Conservation (phyloP, 2,888 invertebrate genomes). For the Tetropium fuscum region DNA sequence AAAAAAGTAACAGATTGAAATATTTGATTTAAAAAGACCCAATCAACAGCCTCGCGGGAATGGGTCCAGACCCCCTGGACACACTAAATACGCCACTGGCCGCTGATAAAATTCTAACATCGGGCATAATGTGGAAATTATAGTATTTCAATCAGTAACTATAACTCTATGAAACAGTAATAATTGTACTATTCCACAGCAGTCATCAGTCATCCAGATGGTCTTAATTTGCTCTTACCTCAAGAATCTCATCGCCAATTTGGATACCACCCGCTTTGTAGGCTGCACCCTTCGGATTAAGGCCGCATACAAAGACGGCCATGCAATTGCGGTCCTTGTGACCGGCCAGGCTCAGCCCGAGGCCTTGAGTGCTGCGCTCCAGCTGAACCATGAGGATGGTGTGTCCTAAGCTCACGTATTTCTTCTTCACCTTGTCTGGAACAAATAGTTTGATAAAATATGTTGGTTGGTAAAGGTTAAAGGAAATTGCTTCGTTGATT, state of each 20-base stretch:
- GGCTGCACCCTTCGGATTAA: conserved; percentile 89
- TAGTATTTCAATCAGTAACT: no score
- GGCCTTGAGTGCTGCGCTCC: conserved; percentile 78
- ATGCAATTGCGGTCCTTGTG: conserved; percentile 94
- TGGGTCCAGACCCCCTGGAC: no score
- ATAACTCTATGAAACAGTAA: no score
- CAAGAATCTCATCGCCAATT: conserved; percentile 95
- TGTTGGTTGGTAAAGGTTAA: background rate
- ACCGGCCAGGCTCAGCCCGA: conserved; percentile 94
- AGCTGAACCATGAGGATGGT: conserved; percentile 80
- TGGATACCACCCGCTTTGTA: conserved; percentile 79
- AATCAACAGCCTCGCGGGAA: no score
- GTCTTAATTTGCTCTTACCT: conserved; percentile 71
- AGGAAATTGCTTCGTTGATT: no score
- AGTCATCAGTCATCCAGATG: no score
- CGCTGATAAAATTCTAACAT: no score
- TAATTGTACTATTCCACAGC: no score
- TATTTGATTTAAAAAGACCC: no score
- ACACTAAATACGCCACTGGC: no score
- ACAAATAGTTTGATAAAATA: conserved; percentile 49
- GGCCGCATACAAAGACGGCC: conserved; percentile 97
- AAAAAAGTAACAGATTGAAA: no score
- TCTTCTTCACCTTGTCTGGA: conserved; percentile 92
- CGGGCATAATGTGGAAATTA: no score
- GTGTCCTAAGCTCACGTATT: conserved; percentile 85